Evolutionary conservation across 2,797 vertebrate genomes (phyloP).

Genomic region (Ctenosaura bakeri): DNA sequence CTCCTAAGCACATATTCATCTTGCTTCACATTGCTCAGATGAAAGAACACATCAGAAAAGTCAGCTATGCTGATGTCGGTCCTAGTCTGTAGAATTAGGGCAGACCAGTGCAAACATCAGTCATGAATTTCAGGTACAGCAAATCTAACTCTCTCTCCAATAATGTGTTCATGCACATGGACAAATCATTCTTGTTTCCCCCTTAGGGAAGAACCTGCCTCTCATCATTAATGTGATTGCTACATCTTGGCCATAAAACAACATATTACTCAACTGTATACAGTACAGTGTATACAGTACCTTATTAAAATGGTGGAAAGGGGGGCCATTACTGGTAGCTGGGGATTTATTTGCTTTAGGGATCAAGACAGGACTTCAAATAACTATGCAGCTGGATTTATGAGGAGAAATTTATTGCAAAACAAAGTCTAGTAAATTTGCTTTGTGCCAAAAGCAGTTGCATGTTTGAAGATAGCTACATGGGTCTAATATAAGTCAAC

Average conservation of each 20-base stretch:
- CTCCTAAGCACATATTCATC: background rate
- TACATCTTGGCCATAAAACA: constrained; percentile 49
- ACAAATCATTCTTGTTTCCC: constrained; percentile 32
- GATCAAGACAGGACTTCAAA: constrained; percentile 57
- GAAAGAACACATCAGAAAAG: constrained; percentile 19
- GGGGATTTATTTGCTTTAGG: constrained; percentile 36
- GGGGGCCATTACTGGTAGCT: constrained; percentile 31
- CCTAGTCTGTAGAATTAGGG: constrained; percentile 40
- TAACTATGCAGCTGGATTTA: constrained; percentile 53
- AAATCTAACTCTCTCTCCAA: constrained; percentile 11
- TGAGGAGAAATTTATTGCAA: constrained; percentile 54
- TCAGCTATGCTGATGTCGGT: background rate
- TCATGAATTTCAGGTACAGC: constrained; percentile 6
- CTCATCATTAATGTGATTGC: constrained; percentile 34
- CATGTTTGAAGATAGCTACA: constrained; percentile 54
- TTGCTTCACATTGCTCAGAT: background rate
- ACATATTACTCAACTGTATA: constrained; percentile 22
- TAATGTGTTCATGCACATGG: background rate
- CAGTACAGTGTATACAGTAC: constrained; percentile 36
- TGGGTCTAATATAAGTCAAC: constrained; percentile 64
- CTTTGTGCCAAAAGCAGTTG: constrained; percentile 42
- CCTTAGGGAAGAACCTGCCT: constrained; percentile 44
- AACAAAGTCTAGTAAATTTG: constrained; percentile 65
- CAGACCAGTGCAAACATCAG: constrained; percentile 15
- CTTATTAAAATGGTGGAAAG: constrained; percentile 48